Evolutionary conservation across 1,140 invertebrate genomes (phyloP).

Genomic region (Pseudomyrmex sp.): DNA sequence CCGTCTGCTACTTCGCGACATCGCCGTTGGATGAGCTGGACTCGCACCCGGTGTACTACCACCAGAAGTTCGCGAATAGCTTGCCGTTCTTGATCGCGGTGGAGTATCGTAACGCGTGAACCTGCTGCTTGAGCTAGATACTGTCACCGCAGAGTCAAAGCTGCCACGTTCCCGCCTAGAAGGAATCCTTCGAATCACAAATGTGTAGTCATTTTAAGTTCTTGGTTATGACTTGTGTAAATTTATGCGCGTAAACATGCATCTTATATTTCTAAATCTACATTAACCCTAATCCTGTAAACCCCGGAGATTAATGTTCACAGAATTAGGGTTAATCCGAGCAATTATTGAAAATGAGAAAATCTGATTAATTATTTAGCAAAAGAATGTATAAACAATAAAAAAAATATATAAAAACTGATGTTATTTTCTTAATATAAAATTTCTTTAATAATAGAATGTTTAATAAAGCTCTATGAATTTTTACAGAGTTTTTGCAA

Average conservation of each 20-base stretch:
- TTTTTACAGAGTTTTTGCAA: too few relatives aligned
- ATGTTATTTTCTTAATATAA: too few relatives aligned
- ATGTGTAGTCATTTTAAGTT: slow-evolving; percentile 61
- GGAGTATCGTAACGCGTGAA: slow-evolving; percentile 84
- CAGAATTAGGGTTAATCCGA: too few relatives aligned
- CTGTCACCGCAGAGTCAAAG: slow-evolving; percentile 82
- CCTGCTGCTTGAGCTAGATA: slow-evolving; percentile 81
- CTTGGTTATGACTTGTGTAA: slow-evolving; percentile 38
- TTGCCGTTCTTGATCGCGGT: slow-evolving; percentile 82
- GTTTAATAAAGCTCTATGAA: too few relatives aligned
- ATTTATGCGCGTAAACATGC: slow-evolving; percentile 15
- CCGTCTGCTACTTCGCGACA: slow-evolving; percentile 80
- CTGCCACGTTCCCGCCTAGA: slow-evolving; percentile 81
- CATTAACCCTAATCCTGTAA: not conserved
- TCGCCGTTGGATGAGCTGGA: slow-evolving; percentile 82
- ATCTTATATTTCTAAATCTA: not conserved
- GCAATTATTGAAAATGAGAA: too few relatives aligned
- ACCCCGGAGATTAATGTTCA: not conserved
- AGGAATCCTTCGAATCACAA: slow-evolving; percentile 70
- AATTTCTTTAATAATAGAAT: too few relatives aligned
- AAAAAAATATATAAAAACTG: too few relatives aligned
- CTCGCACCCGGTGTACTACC: slow-evolving; percentile 83
- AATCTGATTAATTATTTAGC: too few relatives aligned
- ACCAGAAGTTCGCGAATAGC: slow-evolving; percentile 81
- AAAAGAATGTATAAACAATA: too few relatives aligned